A percentile compares a stretch with the other conserved stretches of the same genome.
These are phyloP conservation scores for Rhopilema esculentum DNA, from an alignment of 30 jellyfish, hydroid and myxozoan species.

Conservation along the genomic window DNA sequence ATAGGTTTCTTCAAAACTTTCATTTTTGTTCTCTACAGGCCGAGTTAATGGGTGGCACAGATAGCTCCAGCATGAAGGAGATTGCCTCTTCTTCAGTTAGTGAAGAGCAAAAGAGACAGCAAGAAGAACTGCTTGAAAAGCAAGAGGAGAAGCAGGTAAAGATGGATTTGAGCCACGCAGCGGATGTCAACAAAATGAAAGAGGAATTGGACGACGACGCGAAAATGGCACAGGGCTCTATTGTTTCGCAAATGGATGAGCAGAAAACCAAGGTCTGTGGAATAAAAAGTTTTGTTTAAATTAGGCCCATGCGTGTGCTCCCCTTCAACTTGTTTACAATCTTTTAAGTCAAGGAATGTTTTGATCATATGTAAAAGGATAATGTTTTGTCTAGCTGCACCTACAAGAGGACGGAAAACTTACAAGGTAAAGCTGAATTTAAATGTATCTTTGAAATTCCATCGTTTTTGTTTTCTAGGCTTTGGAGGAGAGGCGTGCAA, in stretches of 20 bases:
- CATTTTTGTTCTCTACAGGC: constrained; percentile 20
- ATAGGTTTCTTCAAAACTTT: too few relatives aligned
- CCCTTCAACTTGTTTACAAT: too few relatives aligned
- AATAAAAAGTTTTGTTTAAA: not conserved
- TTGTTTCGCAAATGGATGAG: constrained; percentile 75
- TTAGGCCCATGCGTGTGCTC: not conserved
- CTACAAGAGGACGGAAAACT: too few relatives aligned
- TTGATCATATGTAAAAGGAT: too few relatives aligned
- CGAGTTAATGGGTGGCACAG: constrained; percentile 75
- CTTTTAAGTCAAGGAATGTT: too few relatives aligned
- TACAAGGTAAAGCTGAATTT: too few relatives aligned
- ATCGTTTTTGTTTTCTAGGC: too few relatives aligned
- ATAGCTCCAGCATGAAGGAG: constrained; percentile 49
- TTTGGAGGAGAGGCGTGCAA: constrained; percentile 73
- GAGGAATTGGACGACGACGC: constrained; percentile 70
- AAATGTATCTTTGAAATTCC: too few relatives aligned
- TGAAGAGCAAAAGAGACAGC: constrained; percentile 59
- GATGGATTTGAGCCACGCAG: constrained; percentile 65
- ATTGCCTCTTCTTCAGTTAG: constrained; percentile 50
- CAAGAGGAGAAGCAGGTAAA: constrained; percentile 77
- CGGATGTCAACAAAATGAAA: constrained; percentile 61
- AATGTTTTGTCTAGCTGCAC: too few relatives aligned
- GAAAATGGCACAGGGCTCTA: constrained; percentile 65
- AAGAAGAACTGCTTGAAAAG: constrained; percentile 52
- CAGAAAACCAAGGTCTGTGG: constrained; percentile 78